These are phyloP conservation scores for Ectemnius continuus DNA, from an alignment of 2,888 invertebrate species.

Conservation along the genomic window DNA sequence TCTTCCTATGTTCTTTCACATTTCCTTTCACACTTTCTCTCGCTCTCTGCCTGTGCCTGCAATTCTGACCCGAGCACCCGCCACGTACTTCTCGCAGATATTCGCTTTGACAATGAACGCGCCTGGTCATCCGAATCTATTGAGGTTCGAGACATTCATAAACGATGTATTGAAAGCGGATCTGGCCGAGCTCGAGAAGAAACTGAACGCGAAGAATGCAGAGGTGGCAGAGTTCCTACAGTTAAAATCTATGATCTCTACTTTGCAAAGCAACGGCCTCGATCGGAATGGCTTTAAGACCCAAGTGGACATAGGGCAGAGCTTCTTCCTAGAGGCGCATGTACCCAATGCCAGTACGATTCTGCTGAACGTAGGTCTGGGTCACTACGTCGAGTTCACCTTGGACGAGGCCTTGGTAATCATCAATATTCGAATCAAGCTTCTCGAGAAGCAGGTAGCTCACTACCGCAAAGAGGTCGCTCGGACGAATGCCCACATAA, in stretches of 20 bases:
- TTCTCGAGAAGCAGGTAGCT: conserved; percentile 82
- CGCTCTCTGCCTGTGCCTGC: background rate
- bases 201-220: conserved; percentile 82
- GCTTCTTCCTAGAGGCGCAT: conserved; percentile 89
- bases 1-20: too few relatives aligned
- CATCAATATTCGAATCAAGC: conserved; percentile 84
- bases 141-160: conserved; percentile 85
- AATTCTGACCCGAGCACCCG: background rate
- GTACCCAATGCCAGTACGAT: conserved; percentile 84
- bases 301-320: conserved; percentile 90
- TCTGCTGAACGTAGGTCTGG: conserved; percentile 86
- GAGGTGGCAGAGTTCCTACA: conserved; percentile 87
- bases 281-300: conserved; percentile 82
- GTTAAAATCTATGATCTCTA: conserved; percentile 85
- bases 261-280: conserved; percentile 80
- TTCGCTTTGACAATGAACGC: conserved; percentile 59
- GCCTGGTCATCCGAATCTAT: conserved; percentile 63
- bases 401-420: conserved; percentile 85
- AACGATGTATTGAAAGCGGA: conserved; percentile 88
- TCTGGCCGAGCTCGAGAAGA: conserved; percentile 81
- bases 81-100: conserved; percentile 28
- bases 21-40: background rate
- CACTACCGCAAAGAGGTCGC: conserved; percentile 84
- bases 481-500: conserved; percentile 88
- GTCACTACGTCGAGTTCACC: conserved; percentile 86